These are phyloP conservation scores for Allygus modestus DNA, from an alignment of 2,888 invertebrate genomes.

Conservation along the genomic window DNA sequence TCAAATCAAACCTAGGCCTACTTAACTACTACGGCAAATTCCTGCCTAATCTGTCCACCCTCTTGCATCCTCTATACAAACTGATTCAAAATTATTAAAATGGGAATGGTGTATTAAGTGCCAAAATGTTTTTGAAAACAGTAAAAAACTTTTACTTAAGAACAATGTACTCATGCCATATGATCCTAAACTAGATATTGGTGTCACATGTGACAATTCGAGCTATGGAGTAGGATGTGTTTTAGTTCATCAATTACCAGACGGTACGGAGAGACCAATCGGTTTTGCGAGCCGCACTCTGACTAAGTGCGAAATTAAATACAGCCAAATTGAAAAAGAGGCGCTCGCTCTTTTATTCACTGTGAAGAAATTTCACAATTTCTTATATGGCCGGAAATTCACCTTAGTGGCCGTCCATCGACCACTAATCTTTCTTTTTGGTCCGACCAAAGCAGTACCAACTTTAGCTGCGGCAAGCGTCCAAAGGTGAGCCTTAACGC, in stretches of 20 bases:
- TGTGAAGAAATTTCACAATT: conserved; percentile 61
- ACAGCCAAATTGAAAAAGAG: conserved; percentile 62
- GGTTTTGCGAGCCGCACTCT: conserved; percentile 51
- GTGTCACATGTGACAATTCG: conserved; percentile 57
- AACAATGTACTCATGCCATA: conserved; percentile 38
- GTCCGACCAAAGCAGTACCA: conserved; percentile 5
- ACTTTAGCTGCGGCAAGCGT: conserved; percentile 19
- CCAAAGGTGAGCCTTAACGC: conserved; percentile 12
- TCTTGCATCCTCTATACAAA: conserved; percentile 1
- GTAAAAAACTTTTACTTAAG: conserved; percentile 10
- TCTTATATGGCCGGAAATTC: conserved; percentile 58
- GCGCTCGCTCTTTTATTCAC: conserved; percentile 57
- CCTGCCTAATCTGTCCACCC: conserved; percentile 9
- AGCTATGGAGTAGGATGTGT: conserved; percentile 57
- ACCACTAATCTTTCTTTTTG: conserved; percentile 12
- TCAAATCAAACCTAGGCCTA: conserved; percentile 13
- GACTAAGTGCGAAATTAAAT: conserved; percentile 50
- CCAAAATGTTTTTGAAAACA: not conserved
- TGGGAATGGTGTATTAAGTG: conserved; percentile 31
- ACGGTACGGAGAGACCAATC: conserved; percentile 44
- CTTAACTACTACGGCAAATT: conserved; percentile 24
- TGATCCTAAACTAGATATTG: conserved; percentile 51
- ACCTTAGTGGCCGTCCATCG: conserved; percentile 9
- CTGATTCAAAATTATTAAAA: conserved; percentile 1
- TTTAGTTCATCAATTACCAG: conserved; percentile 40